phyloP scores from a whole-genome alignment of 1,140 invertebrate species.

The Phocides pigmalion region DNA sequence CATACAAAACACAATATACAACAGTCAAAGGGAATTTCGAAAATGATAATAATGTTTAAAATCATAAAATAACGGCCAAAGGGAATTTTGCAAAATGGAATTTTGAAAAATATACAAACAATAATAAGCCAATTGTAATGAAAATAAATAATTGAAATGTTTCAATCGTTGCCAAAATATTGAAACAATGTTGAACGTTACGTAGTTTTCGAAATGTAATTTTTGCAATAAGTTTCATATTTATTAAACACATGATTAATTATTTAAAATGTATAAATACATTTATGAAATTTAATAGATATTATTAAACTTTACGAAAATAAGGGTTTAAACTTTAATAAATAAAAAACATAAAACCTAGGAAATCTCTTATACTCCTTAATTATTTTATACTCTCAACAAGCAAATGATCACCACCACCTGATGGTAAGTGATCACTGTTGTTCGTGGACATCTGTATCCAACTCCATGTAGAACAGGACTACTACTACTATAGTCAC shows the following conservation, averaged over 20 bases:
- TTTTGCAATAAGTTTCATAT: slow-evolving; percentile 17
- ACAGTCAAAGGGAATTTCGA: slow-evolving; percentile 71
- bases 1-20: slow-evolving; percentile 54
- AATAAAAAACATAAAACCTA: no score
- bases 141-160: slow-evolving; percentile 35
- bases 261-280: background rate
- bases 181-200: background rate
- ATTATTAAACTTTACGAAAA: no score
- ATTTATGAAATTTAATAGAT: no score
- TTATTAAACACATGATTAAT: background rate
- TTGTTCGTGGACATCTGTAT: no score
- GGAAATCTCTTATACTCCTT: no score
- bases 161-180: slow-evolving; percentile 29
- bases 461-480: no score
- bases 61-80: slow-evolving; percentile 51
- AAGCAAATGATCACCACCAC: no score
- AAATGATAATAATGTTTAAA: slow-evolving; percentile 49
- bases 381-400: no score
- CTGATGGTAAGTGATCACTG: no score
- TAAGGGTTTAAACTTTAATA: no score
- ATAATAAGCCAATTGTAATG: slow-evolving; percentile 34
- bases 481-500: no score
- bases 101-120: slow-evolving; percentile 34
- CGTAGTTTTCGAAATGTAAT: background rate
- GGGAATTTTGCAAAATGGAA: slow-evolving; percentile 41